Percentiles rank a stretch among this genome's conserved stretches.
Evolutionary conservation across 2,113 vertebrate genomes (phyloP).

Genomic region (Bos indicus): DNA sequence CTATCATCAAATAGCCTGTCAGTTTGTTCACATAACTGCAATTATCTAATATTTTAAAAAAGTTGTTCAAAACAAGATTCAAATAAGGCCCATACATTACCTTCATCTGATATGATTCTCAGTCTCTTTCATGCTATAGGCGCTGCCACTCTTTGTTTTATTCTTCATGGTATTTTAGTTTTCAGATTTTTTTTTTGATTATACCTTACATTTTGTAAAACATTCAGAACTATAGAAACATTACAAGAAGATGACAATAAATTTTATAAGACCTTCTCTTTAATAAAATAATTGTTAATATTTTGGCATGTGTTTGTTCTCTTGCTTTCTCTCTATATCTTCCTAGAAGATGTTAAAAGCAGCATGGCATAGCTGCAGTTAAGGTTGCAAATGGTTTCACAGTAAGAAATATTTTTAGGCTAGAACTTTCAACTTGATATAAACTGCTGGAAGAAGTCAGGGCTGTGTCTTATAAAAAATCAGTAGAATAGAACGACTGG

Average conservation of each 20-base stretch:
- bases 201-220: neutral
- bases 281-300: neutral
- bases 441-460: neutral
- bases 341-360: neutral
- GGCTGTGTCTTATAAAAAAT: neutral
- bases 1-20: neutral
- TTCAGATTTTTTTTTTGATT: neutral
- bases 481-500: neutral
- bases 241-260: neutral
- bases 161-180: neutral
- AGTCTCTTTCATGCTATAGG: neutral
- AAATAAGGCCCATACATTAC: neutral
- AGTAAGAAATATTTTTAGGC: neutral
- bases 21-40: neutral
- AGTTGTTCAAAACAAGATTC: neutral
- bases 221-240: neutral
- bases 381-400: neutral
- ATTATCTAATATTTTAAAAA: neutral
- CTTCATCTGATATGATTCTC: neutral
- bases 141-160: neutral
- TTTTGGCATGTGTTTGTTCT: neutral
- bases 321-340: neutral
- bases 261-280: neutral
- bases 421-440: neutral
- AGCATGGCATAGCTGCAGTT: neutral